Evolutionary conservation across 2,888 invertebrate species (phyloP).

Genomic region (Tetramorium bicarinatum): DNA sequence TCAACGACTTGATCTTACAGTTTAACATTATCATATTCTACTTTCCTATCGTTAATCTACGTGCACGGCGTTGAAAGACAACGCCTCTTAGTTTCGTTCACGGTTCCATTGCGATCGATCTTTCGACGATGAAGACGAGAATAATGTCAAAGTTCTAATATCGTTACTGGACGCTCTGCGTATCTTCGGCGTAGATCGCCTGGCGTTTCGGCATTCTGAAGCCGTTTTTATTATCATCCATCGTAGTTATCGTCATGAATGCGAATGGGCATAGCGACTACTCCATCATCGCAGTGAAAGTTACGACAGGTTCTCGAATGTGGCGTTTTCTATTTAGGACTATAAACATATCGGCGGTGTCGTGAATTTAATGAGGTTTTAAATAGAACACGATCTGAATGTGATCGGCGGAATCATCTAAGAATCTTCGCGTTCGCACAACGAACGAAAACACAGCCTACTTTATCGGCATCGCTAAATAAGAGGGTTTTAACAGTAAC

Average conservation of each 20-base stretch:
- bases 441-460: background rate
- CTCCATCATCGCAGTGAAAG: constrained; percentile 56
- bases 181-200: background rate
- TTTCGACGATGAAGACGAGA: background rate
- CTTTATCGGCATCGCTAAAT: background rate
- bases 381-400: constrained; percentile 34
- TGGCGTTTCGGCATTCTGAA: constrained; percentile 37
- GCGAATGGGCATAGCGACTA: constrained; percentile 38
- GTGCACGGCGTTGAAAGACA: background rate
- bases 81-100: background rate
- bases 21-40: background rate
- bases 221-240: constrained; percentile 40
- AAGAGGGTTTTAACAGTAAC: background rate
- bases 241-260: constrained; percentile 43
- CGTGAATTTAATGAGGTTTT: constrained; percentile 33
- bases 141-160: background rate
- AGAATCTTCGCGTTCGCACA: background rate
- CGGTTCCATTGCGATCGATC: background rate
- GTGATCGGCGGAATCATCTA: background rate
- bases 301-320: constrained; percentile 42
- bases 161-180: background rate
- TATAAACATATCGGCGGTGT: constrained; percentile 27
- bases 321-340: constrained; percentile 47
- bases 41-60: background rate
- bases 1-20: background rate